These are phyloP conservation scores for Dynastes grantii DNA, from an alignment of 2,888 invertebrate species.

Conservation along the genomic window DNA sequence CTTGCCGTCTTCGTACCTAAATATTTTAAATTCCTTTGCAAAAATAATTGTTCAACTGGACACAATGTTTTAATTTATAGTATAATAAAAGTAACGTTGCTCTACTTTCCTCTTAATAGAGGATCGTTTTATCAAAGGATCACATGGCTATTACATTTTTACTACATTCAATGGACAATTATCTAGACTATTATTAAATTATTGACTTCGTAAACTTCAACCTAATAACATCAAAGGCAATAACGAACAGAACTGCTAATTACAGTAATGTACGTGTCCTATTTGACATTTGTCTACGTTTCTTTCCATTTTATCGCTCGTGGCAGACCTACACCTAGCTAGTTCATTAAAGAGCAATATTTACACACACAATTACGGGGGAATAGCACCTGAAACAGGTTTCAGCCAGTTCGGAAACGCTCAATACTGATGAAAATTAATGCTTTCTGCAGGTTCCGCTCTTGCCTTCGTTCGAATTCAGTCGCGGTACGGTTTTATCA, in stretches of 20 bases:
- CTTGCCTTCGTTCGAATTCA: constrained; percentile 7
- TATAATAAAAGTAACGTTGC: too few relatives aligned
- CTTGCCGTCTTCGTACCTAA: too few relatives aligned
- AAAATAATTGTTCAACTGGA: too few relatives aligned
- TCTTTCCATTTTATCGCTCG: constrained; percentile 15
- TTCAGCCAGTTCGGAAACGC: constrained; percentile 45
- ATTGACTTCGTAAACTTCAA: constrained; percentile 10
- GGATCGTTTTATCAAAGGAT: too few relatives aligned
- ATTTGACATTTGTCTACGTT: constrained; percentile 35
- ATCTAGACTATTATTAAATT: constrained; percentile 21
- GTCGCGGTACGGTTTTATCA: constrained; percentile 34
- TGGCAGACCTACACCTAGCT: neutral
- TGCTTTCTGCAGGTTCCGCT: constrained; percentile 38
- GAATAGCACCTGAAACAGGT: constrained; percentile 51
- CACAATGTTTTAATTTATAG: too few relatives aligned
- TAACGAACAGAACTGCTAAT: constrained; percentile 30
- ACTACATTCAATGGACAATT: neutral
- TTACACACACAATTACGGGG: constrained; percentile 38
- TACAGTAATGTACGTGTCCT: constrained; percentile 27
- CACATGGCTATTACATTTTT: neutral
- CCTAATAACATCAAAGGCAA: constrained; percentile 3
- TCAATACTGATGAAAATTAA: constrained; percentile 51
- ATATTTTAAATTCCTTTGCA: too few relatives aligned
- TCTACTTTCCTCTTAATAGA: too few relatives aligned
- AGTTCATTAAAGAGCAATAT: constrained; percentile 42